Evolutionary conservation across 92 coral and sea anemone species (phyloP).

Genomic region (Parazoanthus darwini): DNA sequence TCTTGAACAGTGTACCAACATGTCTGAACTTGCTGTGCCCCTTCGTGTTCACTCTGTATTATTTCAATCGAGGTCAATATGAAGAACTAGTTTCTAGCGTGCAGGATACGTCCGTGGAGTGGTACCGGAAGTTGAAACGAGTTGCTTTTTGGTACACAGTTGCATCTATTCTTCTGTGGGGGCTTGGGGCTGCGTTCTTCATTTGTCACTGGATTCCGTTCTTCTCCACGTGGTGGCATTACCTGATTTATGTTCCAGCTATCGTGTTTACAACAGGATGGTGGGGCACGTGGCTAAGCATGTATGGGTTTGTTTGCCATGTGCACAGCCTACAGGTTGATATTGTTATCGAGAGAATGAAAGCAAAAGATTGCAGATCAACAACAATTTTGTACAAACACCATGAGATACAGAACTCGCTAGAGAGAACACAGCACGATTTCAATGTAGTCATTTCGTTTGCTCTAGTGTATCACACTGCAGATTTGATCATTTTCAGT

Average conservation of each 20-base stretch:
- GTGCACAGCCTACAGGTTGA: constrained; percentile 67
- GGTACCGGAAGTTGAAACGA: constrained; percentile 40
- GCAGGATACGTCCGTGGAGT: constrained; percentile 49
- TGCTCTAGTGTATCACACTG: constrained; percentile 59
- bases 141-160: constrained; percentile 51
- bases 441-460: constrained; percentile 63
- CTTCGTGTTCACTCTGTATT: constrained; percentile 53
- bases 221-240: constrained; percentile 62
- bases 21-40: constrained; percentile 63
- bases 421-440: constrained; percentile 64
- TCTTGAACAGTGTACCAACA: constrained; percentile 61
- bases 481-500: constrained; percentile 67
- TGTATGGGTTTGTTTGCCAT: constrained; percentile 70
- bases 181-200: constrained; percentile 52
- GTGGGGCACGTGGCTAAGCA: constrained; percentile 68
- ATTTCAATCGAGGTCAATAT: constrained; percentile 64
- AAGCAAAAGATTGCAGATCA: constrained; percentile 37
- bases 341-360: constrained; percentile 49
- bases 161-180: constrained; percentile 53
- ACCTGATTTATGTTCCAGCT: constrained; percentile 38
- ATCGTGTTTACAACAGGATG: constrained; percentile 58
- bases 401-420: constrained; percentile 44
- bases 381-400: constrained; percentile 49
- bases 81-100: constrained; percentile 63
- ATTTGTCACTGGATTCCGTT: constrained; percentile 71